Evolutionary conservation across 2,888 invertebrate genomes (phyloP), one percentile per base, ranked within the genome.

Genomic region (Mesorhabditis spiculigera): DNA sequence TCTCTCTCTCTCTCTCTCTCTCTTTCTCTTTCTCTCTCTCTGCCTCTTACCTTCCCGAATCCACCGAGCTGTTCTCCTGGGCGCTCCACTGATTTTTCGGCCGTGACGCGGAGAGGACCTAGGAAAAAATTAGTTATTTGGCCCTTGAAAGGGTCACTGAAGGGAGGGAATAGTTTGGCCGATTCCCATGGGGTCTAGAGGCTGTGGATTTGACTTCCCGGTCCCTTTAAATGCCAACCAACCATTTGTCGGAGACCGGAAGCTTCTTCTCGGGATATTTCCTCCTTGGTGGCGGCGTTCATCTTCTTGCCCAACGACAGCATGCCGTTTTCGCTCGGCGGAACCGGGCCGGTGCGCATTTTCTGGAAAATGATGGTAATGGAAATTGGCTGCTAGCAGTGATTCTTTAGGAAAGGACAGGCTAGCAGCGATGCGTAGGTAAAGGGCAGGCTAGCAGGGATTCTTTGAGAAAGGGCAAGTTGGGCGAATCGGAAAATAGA

Each of bases 41-140:
- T 28, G 28, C 28, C 28, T 28, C 58, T 10, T 13, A 50, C 58
- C 58, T 50, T 50, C 58, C 58, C 58, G 58, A 50, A n/a, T 50
- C 58, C 10, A 50, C 58, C 58, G 58, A 50, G 58, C 58, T 50
- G 58, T n/a, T 50, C n/a, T 50, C 58, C 58, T 50, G 58, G 58
- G 58, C 8, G 58, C 58, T 50, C 58, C 58, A 50, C 58, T 10
- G 58, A n/a, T 50, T 50, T 50, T 50, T 50, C 58, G 58, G 58
- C 10, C 58, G 58, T 50, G 58, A 50, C 58, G 58, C 58, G 10
- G 58, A 50, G 58, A 50, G 58, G 10, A 50, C 58, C 58, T 50
- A 28, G 28, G 28, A 28, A 28, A 28, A 28, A 28, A 28, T 28
- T 28, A 28, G 28, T 28, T 28, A 28, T 28, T 28, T 28, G 58